Evolutionary conservation across 2,888 invertebrate species (phyloP).

Genomic region (Idaea straminata): DNA sequence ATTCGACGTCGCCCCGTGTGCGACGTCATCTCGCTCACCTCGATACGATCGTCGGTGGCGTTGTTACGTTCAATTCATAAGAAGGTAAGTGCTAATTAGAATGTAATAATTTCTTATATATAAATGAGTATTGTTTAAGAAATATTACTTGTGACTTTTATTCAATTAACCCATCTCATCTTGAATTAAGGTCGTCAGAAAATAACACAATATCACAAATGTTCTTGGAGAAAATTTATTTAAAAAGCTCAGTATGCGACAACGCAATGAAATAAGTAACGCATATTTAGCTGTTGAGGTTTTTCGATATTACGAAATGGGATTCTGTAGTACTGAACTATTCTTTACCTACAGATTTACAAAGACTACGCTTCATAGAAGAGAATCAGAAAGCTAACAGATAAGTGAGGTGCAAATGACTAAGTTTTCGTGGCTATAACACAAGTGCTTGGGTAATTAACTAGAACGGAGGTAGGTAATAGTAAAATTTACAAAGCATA

Average conservation of each 20-base stretch:
- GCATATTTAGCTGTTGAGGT: not conserved
- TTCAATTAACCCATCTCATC: conserved; percentile 1
- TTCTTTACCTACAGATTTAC: not conserved
- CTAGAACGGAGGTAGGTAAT: not conserved
- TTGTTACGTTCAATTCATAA: conserved; percentile 15
- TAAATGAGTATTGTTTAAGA: conserved; percentile 5
- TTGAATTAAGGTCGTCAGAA: not conserved
- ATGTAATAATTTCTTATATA: conserved; percentile 3
- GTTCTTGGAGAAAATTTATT: not conserved
- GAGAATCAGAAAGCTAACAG: conserved; percentile 24
- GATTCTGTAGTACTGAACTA: not conserved
- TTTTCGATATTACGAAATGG: not conserved
- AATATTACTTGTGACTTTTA: conserved; percentile 4
- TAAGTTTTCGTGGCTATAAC: conserved; percentile 8
- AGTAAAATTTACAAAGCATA: too few relatives aligned
- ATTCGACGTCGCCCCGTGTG: conserved; percentile 52
- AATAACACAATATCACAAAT: too few relatives aligned
- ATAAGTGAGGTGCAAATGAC: conserved; percentile 28
- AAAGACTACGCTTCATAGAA: not conserved
- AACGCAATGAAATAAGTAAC: not conserved
- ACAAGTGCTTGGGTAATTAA: not conserved
- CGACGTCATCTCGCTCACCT: conserved; percentile 39
- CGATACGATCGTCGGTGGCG: conserved; percentile 22
- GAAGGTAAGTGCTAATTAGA: conserved; percentile 35
- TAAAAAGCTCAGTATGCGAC: not conserved